phyloP scores from a whole-genome alignment of 2,797 vertebrate species.

The Mallotus villosus region DNA sequence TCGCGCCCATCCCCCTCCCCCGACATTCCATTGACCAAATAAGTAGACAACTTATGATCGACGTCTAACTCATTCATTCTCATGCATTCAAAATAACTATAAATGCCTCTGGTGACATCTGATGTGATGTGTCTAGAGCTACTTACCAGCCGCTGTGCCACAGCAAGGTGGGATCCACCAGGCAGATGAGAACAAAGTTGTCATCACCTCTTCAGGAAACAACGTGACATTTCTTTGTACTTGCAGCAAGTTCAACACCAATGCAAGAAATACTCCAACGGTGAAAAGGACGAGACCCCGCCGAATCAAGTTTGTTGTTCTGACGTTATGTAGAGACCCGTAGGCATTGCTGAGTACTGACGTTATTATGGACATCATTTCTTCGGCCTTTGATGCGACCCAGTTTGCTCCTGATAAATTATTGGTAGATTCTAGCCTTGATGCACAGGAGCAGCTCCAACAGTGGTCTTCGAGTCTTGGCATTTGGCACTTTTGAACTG shows the following conservation, averaged over 20 bases:
- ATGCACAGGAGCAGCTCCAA: constrained; percentile 86
- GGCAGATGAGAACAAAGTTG: constrained; percentile 91
- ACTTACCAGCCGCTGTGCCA: constrained; percentile 95
- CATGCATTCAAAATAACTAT: neutral
- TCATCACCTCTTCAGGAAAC: constrained; percentile 93
- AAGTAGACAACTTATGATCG: constrained; percentile 10
- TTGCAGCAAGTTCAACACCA: constrained; percentile 97
- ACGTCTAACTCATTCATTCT: constrained; percentile 8
- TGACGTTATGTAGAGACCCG: constrained; percentile 73
- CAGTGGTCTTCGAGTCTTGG: constrained; percentile 84
- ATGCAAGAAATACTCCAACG: constrained; percentile 89
- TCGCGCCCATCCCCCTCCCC: constrained; percentile 19
- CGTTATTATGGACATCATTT: constrained; percentile 81
- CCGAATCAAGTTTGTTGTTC: constrained; percentile 84
- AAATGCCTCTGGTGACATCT: neutral
- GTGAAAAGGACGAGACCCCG: constrained; percentile 91
- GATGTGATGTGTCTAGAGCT: neutral
- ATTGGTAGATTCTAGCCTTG: constrained; percentile 58
- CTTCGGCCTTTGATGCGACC: constrained; percentile 74
- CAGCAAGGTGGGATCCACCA: constrained; percentile 99
- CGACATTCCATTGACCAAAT: constrained; percentile 47
- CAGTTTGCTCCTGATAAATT: constrained; percentile 64
- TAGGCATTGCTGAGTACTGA: constrained; percentile 72
- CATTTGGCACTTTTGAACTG: constrained; percentile 75
- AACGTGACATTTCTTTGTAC: constrained; percentile 91